Conservation (phyloP, 2,113 vertebrate species). For the Phyllostomus discolor region DNA sequence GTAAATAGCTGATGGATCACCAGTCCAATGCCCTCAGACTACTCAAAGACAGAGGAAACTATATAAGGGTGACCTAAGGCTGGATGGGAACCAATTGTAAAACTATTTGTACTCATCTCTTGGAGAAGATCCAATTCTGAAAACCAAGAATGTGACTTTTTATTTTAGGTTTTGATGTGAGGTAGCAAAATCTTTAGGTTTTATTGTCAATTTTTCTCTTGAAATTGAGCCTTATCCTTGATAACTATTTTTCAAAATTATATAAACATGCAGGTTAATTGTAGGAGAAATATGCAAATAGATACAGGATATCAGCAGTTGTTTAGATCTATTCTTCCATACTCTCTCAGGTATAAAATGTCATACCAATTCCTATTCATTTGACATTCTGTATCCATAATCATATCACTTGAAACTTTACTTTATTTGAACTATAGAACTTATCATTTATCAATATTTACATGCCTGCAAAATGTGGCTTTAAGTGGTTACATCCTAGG, state of each 20-base stretch:
- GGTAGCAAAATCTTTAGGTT: not conserved
- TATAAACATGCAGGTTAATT: not conserved
- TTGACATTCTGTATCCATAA: not conserved
- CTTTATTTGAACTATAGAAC: constrained; percentile 40
- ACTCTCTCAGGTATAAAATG: not conserved
- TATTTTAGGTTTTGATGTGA: constrained; percentile 17
- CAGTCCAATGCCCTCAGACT: not conserved
- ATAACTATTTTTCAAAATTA: not conserved
- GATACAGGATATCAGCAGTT: not conserved
- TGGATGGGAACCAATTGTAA: not conserved
- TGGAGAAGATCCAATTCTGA: not conserved
- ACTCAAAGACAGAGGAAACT: constrained; percentile 14
- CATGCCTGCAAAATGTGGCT: not conserved
- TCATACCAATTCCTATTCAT: not conserved
- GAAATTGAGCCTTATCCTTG: not conserved
- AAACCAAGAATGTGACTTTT: constrained; percentile 8
- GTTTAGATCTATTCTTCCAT: not conserved
- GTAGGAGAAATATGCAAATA: constrained; percentile 24
- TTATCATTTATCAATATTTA: constrained; percentile 50
- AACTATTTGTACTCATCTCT: not conserved
- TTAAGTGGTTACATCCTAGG: not conserved
- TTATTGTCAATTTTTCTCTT: not conserved
- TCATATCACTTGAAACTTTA: constrained; percentile 10
- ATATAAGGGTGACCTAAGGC: not conserved
- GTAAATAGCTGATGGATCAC: not conserved